Conservation (phyloP, 2,888 invertebrate species). For the Drosophila setosimentum region DNA sequence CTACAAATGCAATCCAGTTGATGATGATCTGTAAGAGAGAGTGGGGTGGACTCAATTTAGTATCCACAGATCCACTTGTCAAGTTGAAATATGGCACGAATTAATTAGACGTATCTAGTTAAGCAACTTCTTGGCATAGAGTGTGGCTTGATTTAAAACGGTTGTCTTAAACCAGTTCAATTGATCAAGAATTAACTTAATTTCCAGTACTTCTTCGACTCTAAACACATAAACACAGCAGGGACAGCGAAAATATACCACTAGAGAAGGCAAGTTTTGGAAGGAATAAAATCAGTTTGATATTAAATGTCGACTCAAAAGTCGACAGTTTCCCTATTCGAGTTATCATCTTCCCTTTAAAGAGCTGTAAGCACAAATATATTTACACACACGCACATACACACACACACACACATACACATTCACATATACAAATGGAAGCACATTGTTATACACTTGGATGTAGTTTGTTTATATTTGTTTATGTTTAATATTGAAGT, state of each 20-base stretch:
- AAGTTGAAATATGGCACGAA: neutral
- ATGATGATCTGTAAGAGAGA: constrained; percentile 17
- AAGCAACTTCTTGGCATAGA: neutral
- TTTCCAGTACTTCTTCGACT: neutral
- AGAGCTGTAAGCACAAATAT: constrained; percentile 31
- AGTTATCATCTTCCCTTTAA: constrained; percentile 41
- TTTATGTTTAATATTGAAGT: constrained; percentile 78
- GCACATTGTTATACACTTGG: constrained; percentile 59
- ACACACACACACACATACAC: constrained; percentile 18
- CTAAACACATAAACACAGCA: neutral
- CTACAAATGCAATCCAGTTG: constrained; percentile 15
- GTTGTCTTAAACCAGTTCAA: neutral
- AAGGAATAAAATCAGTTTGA: neutral
- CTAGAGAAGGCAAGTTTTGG: neutral
- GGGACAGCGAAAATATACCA: neutral
- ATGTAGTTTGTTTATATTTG: constrained; percentile 69
- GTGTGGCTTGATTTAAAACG: neutral
- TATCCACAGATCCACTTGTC: constrained; percentile 11
- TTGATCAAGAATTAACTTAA: neutral
- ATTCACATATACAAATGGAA: neutral
- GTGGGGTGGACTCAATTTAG: constrained; percentile 2
- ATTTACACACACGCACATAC: constrained; percentile 25
- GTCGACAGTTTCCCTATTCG: constrained; percentile 34
- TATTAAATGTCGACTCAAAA: constrained; percentile 4
- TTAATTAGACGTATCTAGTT: neutral